Evolutionary conservation across 2,888 invertebrate genomes (phyloP).

Genomic region (Megastigmus dorsalis): DNA sequence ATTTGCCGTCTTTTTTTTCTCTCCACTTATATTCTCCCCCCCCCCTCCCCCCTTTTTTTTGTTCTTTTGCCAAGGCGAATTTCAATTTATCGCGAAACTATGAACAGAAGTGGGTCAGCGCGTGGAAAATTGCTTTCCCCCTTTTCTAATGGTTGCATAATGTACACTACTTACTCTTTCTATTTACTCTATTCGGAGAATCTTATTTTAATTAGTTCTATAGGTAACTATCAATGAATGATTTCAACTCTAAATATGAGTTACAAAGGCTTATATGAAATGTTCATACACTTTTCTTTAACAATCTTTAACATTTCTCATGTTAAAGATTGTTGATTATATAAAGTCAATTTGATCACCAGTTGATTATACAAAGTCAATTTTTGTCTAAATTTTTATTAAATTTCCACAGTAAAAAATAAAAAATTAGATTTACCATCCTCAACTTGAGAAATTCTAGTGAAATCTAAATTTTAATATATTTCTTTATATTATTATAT

Average conservation of each 20-base stretch:
- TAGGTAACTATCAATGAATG: too few relatives aligned
- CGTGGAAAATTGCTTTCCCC: slow-evolving; percentile 15
- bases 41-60: neutral
- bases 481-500: too few relatives aligned
- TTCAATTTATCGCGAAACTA: slow-evolving; percentile 40
- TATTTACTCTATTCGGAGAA: neutral
- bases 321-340: too few relatives aligned
- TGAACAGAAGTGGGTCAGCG: slow-evolving; percentile 16
- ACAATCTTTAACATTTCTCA: too few relatives aligned
- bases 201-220: neutral
- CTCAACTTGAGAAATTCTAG: too few relatives aligned
- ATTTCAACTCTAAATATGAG: too few relatives aligned
- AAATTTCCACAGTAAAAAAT: neutral
- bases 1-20: slow-evolving; percentile 23
- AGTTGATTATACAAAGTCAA: neutral
- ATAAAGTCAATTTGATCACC: too few relatives aligned
- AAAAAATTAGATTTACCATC: neutral
- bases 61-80: slow-evolving; percentile 1
- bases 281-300: too few relatives aligned
- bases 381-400: neutral
- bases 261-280: too few relatives aligned
- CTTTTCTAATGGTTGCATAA: neutral
- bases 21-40: neutral
- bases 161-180: too few relatives aligned
- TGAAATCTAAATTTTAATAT: too few relatives aligned